Evolutionary conservation across 1,140 invertebrate genomes (phyloP).

Genomic region (Tribolium castaneum): DNA sequence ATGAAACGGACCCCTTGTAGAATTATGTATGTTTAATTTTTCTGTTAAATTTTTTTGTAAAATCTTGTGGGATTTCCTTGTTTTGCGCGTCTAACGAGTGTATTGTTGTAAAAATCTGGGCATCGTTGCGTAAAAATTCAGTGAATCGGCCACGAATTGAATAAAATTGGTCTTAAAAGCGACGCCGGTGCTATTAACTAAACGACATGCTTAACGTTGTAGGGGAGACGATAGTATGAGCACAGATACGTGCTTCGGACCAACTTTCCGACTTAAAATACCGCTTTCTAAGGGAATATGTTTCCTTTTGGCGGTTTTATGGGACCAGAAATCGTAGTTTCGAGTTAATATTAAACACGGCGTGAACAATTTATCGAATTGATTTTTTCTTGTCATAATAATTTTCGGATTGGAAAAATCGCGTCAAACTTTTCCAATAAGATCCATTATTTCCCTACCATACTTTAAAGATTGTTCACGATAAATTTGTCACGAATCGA

Average conservation of each 20-base stretch:
- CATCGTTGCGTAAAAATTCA: not conserved
- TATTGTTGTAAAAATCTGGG: not conserved
- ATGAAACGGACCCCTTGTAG: too few relatives aligned
- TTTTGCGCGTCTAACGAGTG: not conserved
- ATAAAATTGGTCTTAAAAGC: not conserved
- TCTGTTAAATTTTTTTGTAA: too few relatives aligned
- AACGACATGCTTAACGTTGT: conserved; percentile 2
- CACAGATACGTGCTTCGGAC: not conserved
- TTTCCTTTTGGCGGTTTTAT: not conserved
- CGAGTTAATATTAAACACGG: not conserved
- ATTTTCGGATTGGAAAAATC: not conserved
- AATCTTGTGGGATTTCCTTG: too few relatives aligned
- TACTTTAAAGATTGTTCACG: conserved; percentile 11
- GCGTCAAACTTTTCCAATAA: conserved; percentile 9
- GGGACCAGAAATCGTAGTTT: not conserved
- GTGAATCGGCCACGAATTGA: not conserved
- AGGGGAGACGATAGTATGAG: not conserved
- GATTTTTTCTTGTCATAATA: not conserved
- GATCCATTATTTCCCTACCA: conserved; percentile 2
- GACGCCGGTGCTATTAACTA: not conserved
- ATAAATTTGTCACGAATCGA: conserved; percentile 16
- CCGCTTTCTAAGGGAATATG: not conserved
- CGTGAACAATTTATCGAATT: not conserved
- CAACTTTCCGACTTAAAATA: not conserved
- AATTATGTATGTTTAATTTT: too few relatives aligned